Evolutionary conservation across 2,888 invertebrate genomes (phyloP), one percentile per base, ranked within the genome.

Genomic region (Hydroisotoma schaefferi): DNA sequence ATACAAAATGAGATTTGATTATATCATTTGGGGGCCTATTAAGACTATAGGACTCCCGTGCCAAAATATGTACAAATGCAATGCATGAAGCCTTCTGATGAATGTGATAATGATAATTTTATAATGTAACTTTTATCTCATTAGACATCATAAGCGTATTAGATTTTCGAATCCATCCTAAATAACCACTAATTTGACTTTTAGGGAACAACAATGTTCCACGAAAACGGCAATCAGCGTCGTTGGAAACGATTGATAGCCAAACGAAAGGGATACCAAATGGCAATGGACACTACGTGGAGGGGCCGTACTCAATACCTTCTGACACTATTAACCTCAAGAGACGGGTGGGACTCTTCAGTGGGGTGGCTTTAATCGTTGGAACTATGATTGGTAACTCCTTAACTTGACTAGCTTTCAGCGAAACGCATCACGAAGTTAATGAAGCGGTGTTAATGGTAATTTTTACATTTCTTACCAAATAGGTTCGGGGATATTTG

Each of bases 261-360:
- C 57, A 61, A 33, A 59, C 59, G 59, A 63, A 65, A 65, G 68
- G 71, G 61, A 47, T 70, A 66, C 49, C 73, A 76, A 78, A 79
- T 77, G 76, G 78, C 25, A 70, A 79, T 77, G 76, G 78, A 78
- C 77, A 81, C 80, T 77, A 79, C 87, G 47, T 54, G 54, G 75
- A 88, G 88, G 88, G 91, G 88, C 80, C 87, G 87, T 87, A 86
- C 88, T 81, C 91, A 92, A 84, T 87, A 90, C 82, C 85, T 91
- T 86, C 90, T 87, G 88, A 92, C 90, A 81, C 89, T 92, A 85
- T 94, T 93, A 90, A 92, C 90, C 91, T 93, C 90, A 87, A 93
- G 91, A 92, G 92, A 88, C 90, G 91, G 60, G 71, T 71, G 69
- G 71, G 71, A 65, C 69, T 71, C 68, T 63, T 77, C 63, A 76